These are phyloP conservation scores for Thereva unica DNA, from an alignment of 2,888 invertebrate species.

Conservation along the genomic window DNA sequence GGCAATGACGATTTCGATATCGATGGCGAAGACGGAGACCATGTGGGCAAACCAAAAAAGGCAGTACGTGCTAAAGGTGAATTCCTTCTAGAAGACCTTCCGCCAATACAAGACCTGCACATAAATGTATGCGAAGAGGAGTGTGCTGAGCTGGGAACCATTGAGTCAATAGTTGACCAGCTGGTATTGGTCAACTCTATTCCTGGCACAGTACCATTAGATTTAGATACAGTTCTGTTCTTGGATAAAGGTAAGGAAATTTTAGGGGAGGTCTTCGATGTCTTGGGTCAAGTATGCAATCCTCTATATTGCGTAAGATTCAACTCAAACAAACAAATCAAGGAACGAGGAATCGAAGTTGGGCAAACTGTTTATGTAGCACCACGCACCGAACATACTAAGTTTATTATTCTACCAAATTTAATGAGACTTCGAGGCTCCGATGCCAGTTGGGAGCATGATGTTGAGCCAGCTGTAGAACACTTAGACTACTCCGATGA, in stretches of 20 bases:
- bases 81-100: constrained; percentile 67
- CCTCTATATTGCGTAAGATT: constrained; percentile 92
- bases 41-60: constrained; percentile 40
- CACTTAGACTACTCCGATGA: constrained; percentile 86
- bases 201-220: constrained; percentile 75
- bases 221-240: constrained; percentile 87
- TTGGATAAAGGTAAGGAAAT: constrained; percentile 75
- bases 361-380: constrained; percentile 82
- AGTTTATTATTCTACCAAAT: constrained; percentile 74
- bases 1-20: constrained; percentile 48
- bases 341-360: constrained; percentile 66
- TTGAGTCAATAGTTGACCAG: constrained; percentile 72
- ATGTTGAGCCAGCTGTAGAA: constrained; percentile 75
- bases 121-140: constrained; percentile 78
- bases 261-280: constrained; percentile 85
- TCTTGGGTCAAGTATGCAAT: constrained; percentile 82
- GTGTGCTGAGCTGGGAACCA: constrained; percentile 73
- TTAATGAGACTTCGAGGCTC: constrained; percentile 77
- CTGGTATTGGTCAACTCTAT: constrained; percentile 77
- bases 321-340: constrained; percentile 77
- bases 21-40: constrained; percentile 47
- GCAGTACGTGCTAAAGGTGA: constrained; percentile 54
- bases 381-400: constrained; percentile 75
- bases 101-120: constrained; percentile 79
- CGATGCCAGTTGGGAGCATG: constrained; percentile 87